Base-by-base conservation (phyloP, 2,888 invertebrate species). In the Dioctria rufipes region DNA sequence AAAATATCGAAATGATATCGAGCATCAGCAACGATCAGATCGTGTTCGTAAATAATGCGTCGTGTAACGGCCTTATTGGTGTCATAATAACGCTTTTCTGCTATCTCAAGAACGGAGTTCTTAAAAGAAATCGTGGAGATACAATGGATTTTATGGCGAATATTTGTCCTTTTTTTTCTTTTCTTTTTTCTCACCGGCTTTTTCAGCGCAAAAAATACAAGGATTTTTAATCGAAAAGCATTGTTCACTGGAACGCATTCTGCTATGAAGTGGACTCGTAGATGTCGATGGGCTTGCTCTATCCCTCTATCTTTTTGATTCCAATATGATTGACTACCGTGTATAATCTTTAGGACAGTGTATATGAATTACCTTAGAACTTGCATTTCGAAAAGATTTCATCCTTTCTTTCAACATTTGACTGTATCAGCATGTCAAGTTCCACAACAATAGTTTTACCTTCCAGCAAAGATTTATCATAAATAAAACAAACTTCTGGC, bases 41-140 rank as follows among this genome's bases (percentile, higher is more conserved):
- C 58, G 9, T 58, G 58, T 58, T 58, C 58, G n/a, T 58, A n/a
- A n/a, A 58, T 58, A 58, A 58, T 8, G 4, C 58, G 58, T 58
- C 13, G n/a, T 11, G 58, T 58, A 58, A 58, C 58, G n/a, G n/a
- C n/a, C n/a, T n/a, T 58, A 4, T 9, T 11, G 11, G 4, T 58
- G 5, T 58, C 58, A 58, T 58, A 4, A 58, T 58, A 6, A 58
- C n/a, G 58, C n/a, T 8, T 58, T 13, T 58, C 58, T 58, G 58
- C 11, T 58, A 58, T 58, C 9, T 58, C 13, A 58, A 58, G n/a
- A 58, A 58, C 58, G 58, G 58, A 6, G 13, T 58, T 11, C 13
- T 58, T 58, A 58, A 58, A 58, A 11, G 58, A 58, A 58, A 58
- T 5, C 58, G 58, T 58, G 5, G 58, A 58, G 9, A 58, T 11